Conservation (phyloP, 2,113 vertebrate species). For the Nicator chloris region DNA sequence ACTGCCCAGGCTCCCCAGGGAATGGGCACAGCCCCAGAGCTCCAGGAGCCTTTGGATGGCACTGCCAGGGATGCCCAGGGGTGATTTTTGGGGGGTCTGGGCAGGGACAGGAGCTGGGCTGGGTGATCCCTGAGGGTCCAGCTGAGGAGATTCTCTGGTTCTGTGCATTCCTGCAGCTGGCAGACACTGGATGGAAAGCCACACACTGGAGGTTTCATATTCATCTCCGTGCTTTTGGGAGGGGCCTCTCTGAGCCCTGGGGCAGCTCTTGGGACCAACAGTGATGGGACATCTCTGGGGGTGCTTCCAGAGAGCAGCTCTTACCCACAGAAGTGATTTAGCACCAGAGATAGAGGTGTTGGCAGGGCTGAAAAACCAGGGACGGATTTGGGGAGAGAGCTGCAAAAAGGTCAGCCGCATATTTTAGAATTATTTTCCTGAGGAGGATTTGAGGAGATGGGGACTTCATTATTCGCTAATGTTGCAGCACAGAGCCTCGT, state of each 20-base stretch:
- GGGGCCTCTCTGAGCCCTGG: not conserved
- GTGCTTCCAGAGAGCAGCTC: not conserved
- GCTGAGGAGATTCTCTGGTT: not conserved
- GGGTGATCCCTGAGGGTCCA: not conserved
- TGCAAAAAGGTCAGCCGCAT: not conserved
- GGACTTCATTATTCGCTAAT: conserved; percentile 27
- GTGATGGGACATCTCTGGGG: accelerated
- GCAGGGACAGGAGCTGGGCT: accelerated
- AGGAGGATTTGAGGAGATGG: conserved; percentile 6
- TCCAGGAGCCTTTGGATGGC: not conserved
- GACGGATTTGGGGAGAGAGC: not conserved
- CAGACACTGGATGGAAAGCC: not conserved
- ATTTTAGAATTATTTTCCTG: not conserved
- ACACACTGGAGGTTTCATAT: not conserved
- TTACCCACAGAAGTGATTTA: not conserved
- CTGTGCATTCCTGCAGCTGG: not conserved
- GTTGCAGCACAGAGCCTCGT: not conserved
- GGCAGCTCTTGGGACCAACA: not conserved
- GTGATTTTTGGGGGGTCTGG: not conserved
- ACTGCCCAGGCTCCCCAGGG: too few species aligned
- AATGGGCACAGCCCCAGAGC: not conserved
- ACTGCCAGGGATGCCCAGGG: not conserved
- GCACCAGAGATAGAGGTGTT: not conserved
- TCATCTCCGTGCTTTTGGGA: not conserved
- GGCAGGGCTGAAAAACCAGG: not conserved